A percentile compares a stretch with the other conserved stretches of the same genome.
phyloP scores from a whole-genome alignment of 1,140 invertebrate genomes.

The Trachymyrmex septentrionalis region DNA sequence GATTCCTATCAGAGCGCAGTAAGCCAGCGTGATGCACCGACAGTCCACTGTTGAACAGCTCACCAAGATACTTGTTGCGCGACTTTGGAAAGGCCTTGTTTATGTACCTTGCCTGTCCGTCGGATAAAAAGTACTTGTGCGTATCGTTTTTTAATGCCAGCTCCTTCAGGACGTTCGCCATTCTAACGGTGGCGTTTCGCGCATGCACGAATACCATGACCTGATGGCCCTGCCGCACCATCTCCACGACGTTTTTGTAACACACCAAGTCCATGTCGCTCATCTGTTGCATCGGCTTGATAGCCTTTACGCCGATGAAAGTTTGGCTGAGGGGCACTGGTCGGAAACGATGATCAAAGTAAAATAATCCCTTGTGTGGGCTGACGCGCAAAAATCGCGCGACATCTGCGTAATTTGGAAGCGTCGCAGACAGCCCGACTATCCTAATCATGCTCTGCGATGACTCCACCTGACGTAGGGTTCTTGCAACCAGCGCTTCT shows the following conservation, averaged over 20 bases:
- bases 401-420: constrained; percentile 99
- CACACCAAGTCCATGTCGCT: constrained; percentile 97
- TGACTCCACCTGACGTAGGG: constrained; percentile 96
- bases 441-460: constrained; percentile 99
- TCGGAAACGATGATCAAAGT: constrained; percentile 98
- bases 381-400: constrained; percentile 98
- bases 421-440: constrained; percentile 98
- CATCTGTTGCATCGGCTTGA: constrained; percentile 92
- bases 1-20: constrained; percentile 92
- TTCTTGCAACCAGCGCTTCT: constrained; percentile 98
- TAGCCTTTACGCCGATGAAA: constrained; percentile 96
- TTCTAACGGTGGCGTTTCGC: constrained; percentile 96
- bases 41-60: constrained; percentile 96
- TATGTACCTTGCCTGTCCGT: constrained; percentile 88
- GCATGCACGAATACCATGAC: constrained; percentile 99
- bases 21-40: constrained; percentile 99
- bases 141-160: constrained; percentile 92
- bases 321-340: constrained; percentile 97
- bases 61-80: constrained; percentile 91
- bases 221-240: constrained; percentile 96
- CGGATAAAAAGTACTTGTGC: constrained; percentile 90
- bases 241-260: constrained; percentile 96
- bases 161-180: constrained; percentile 93
- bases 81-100: constrained; percentile 90
- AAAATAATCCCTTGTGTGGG: constrained; percentile 97